Percentiles rank a stretch among this genome's conserved stretches.
Evolutionary conservation across 2,888 invertebrate genomes (phyloP).

Genomic region (Desoria tigrina): DNA sequence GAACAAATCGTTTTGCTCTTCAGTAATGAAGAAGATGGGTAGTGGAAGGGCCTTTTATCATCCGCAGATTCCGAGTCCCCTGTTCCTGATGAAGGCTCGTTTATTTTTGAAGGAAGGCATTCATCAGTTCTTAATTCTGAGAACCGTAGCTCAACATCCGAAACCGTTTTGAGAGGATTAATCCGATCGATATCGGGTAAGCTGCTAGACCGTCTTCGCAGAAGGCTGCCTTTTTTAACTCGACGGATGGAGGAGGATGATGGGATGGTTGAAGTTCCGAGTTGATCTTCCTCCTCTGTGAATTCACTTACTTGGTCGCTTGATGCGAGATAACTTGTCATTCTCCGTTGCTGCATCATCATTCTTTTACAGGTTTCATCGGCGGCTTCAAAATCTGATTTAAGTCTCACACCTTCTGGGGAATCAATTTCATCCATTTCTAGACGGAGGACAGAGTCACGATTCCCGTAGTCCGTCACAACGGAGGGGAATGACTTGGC

Average conservation of each 20-base stretch:
- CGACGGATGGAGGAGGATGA: conserved; percentile 7
- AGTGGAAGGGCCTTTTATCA: too few species aligned
- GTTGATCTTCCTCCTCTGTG: not conserved
- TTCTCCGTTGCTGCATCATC: conserved; percentile 17
- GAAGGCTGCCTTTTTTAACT: conserved; percentile 31
- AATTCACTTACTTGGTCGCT: not conserved
- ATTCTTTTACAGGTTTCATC: conserved; percentile 4
- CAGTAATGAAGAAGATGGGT: not conserved
- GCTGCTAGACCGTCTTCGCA: conserved; percentile 50
- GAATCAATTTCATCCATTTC: conserved; percentile 23
- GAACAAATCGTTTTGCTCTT: conserved; percentile 10
- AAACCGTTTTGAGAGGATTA: not conserved
- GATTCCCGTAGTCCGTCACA: conserved; percentile 35
- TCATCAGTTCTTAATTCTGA: not conserved
- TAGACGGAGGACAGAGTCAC: conserved; percentile 28
- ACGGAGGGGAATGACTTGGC: conserved; percentile 59
- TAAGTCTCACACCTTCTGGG: conserved; percentile 5
- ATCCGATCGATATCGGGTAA: conserved; percentile 50
- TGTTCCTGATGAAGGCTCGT: too few species aligned
- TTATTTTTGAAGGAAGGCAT: not conserved
- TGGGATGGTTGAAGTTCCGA: not conserved
- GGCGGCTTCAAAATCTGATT: not conserved
- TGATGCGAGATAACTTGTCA: not conserved
- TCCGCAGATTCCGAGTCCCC: too few species aligned
- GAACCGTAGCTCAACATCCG: not conserved